A percentile compares a stretch with the other conserved stretches of the same genome.
Conservation (phyloP, 2,113 vertebrate species). For the Spea bombifrons region DNA sequence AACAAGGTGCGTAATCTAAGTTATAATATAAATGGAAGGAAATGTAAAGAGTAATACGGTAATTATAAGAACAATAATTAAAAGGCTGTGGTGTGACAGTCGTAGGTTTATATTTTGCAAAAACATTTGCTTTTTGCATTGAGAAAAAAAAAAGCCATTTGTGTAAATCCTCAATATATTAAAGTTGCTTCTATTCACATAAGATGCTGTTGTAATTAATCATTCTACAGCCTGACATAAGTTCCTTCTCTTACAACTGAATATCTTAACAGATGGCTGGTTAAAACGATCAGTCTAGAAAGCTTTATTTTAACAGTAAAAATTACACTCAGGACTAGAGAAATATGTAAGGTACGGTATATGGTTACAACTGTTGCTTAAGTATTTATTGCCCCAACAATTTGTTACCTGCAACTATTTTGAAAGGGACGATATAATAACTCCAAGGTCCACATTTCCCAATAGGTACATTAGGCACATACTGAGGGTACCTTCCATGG, state of each 20-base stretch:
- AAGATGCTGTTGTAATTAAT: conserved; percentile 32
- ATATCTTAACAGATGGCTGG: conserved; percentile 42
- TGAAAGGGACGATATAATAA: too few relatives aligned
- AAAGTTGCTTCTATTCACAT: conserved; percentile 17
- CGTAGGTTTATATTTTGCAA: too few relatives aligned
- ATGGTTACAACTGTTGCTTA: conserved; percentile 5
- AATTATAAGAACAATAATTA: too few relatives aligned
- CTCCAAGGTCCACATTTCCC: too few relatives aligned
- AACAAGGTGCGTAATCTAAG: too few relatives aligned
- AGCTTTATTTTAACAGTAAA: conserved; percentile 10
- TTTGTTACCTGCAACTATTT: too few relatives aligned
- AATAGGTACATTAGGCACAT: too few relatives aligned
- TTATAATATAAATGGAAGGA: too few relatives aligned
- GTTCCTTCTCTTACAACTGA: conserved; percentile 27
- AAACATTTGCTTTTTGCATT: too few relatives aligned
- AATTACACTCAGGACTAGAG: conserved; percentile 8
- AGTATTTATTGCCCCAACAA: not conserved
- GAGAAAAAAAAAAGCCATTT: not conserved
- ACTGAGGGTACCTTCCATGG: too few relatives aligned
- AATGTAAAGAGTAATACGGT: too few relatives aligned
- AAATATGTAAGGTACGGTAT: conserved; percentile 7
- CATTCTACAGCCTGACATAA: conserved; percentile 31
- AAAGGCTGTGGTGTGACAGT: too few relatives aligned
- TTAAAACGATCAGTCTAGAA: conserved; percentile 3
- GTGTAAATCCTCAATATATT: conserved; percentile 10